phyloP scores from a whole-genome alignment of 2,888 invertebrate genomes.

The Andrena chrysosceles region DNA sequence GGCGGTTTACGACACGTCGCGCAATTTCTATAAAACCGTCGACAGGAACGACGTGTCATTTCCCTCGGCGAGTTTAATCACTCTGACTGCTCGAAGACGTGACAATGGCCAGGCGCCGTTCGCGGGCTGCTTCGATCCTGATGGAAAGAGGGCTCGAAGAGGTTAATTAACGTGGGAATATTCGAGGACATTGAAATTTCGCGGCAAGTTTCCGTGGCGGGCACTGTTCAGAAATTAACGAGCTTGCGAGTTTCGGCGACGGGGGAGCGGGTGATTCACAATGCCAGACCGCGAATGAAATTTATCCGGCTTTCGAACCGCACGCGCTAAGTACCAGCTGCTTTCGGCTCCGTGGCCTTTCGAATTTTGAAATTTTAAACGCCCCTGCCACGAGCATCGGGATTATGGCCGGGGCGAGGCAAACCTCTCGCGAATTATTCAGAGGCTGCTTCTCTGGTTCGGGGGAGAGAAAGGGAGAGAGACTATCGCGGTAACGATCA shows the following conservation, averaged over 20 bases:
- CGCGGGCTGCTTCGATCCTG: too few relatives aligned
- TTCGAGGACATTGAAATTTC: conserved; percentile 34
- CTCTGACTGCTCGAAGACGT: neutral
- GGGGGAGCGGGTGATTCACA: neutral
- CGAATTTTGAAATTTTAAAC: conserved; percentile 44
- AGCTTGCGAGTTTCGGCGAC: conserved; percentile 4
- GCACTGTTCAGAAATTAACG: conserved; percentile 36
- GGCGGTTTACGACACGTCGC: conserved; percentile 8
- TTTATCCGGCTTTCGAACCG: conserved; percentile 8
- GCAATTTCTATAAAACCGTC: neutral
- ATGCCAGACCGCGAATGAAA: conserved; percentile 5
- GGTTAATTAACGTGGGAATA: conserved; percentile 44
- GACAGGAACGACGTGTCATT: neutral
- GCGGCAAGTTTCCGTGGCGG: conserved; percentile 22
- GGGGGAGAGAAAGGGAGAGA: neutral
- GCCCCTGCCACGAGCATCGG: neutral
- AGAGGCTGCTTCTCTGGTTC: neutral
- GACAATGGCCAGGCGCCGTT: conserved; percentile 9
- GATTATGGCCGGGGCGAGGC: conserved; percentile 3
- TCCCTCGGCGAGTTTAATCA: conserved; percentile 2
- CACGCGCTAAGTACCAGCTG: conserved; percentile 3
- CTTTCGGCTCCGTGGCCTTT: neutral
- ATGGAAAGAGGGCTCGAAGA: conserved; percentile 13
- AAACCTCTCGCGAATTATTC: conserved; percentile 34
- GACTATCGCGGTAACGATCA: conserved; percentile 9